These are phyloP conservation scores for Mellilla xanthometata DNA, from an alignment of 2,888 invertebrate species.

Conservation along the genomic window DNA sequence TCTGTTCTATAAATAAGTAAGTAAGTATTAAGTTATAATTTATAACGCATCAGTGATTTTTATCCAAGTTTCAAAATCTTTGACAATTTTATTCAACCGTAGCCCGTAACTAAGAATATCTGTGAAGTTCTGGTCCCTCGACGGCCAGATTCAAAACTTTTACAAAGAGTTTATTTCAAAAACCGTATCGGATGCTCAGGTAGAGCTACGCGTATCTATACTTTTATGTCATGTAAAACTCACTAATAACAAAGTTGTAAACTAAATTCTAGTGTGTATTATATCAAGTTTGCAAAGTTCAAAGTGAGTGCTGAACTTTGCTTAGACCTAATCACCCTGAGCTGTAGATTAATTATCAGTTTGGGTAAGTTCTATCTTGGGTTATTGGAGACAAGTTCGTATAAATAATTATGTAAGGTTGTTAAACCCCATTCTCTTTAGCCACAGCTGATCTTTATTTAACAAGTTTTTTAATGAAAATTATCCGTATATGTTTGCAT, in stretches of 20 bases:
- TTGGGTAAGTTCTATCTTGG: too few species aligned
- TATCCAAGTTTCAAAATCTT: too few species aligned
- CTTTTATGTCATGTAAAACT: conserved; percentile 42
- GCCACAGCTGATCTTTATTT: too few species aligned
- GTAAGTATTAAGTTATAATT: too few species aligned
- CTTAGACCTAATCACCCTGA: conserved; percentile 50
- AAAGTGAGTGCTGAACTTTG: conserved; percentile 50
- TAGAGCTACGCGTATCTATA: conserved; percentile 32
- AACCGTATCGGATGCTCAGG: conserved; percentile 29
- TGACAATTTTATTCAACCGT: too few species aligned
- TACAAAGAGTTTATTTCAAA: conserved; percentile 8
- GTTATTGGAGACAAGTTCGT: too few species aligned
- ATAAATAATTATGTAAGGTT: too few species aligned
- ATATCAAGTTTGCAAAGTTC: conserved; percentile 56
- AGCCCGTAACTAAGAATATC: background rate
- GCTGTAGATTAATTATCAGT: conserved; percentile 25
- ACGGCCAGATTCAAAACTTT: conserved; percentile 5
- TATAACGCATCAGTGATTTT: too few species aligned
- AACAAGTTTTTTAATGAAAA: too few species aligned
- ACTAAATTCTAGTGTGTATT: conserved; percentile 63
- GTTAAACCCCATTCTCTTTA: too few species aligned
- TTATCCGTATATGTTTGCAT: too few species aligned
- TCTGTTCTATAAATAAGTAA: too few species aligned
- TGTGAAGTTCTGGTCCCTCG: background rate
- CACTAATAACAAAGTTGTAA: conserved; percentile 54